Evolutionary conservation across 2,797 vertebrate species (phyloP).

Genomic region (Sandelia bainsii): DNA sequence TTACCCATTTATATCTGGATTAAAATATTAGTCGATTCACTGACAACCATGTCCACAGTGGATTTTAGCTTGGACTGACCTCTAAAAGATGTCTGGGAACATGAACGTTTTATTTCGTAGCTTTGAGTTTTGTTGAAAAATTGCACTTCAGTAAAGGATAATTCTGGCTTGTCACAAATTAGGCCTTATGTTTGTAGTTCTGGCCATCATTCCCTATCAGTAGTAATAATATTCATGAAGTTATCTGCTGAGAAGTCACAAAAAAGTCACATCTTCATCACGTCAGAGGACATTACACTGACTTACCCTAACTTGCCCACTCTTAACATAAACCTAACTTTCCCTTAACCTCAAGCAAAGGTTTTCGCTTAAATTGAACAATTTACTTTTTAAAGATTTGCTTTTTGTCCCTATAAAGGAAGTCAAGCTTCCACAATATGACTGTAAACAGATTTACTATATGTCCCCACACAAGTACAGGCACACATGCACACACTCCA

Average conservation of each 20-base stretch:
- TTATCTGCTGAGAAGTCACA: neutral
- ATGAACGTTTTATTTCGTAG: too few species aligned
- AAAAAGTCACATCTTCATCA: too few species aligned
- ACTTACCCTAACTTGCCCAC: too few species aligned
- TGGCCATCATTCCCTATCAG: neutral
- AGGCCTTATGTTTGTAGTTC: neutral
- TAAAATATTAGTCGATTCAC: slow-evolving; percentile 10
- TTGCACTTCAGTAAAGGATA: neutral
- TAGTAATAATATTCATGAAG: neutral
- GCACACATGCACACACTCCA: neutral
- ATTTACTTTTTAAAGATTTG: neutral
- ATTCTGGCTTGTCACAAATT: neutral
- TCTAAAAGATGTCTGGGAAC: neutral
- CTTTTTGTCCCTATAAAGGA: too few species aligned
- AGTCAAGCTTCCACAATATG: too few species aligned
- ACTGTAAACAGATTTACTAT: too few species aligned
- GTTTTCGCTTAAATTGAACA: neutral
- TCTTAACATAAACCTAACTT: too few species aligned
- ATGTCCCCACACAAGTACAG: neutral
- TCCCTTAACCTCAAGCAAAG: neutral
- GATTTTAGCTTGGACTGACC: slow-evolving; percentile 12
- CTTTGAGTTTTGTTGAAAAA: too few species aligned
- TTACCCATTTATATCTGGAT: slow-evolving; percentile 3
- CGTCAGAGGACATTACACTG: too few species aligned
- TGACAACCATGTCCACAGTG: neutral